These are phyloP conservation scores for Calidris pugnax DNA, from an alignment of 2,113 vertebrate genomes.

Conservation along the genomic window DNA sequence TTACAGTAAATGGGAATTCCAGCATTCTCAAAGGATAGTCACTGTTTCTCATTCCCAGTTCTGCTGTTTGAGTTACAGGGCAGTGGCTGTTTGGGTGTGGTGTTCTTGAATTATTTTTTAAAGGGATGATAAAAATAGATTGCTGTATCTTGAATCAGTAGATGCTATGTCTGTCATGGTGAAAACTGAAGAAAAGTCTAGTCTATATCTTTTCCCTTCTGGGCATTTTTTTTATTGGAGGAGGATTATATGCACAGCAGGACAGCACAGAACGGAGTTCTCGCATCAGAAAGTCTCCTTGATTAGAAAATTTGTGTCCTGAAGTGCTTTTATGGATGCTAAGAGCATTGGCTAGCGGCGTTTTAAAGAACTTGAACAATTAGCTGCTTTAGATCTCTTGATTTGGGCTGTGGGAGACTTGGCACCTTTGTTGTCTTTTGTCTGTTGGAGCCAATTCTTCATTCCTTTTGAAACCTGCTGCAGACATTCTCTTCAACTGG, in stretches of 20 bases:
- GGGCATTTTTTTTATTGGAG: not conserved
- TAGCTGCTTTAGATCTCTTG: not conserved
- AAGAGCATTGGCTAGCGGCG: not conserved
- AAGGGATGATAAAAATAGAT: not conserved
- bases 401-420: not conserved
- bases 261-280: not conserved
- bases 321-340: not conserved
- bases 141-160: not conserved
- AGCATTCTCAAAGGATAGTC: not conserved
- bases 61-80: not conserved
- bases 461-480: not conserved
- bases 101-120: not conserved
- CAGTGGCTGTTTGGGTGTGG: not conserved
- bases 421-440: not conserved
- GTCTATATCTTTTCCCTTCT: not conserved
- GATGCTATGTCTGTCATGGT: not conserved
- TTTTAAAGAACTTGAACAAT: not conserved
- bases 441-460: not conserved
- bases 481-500: not conserved
- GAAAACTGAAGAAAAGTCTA: not conserved
- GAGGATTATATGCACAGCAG: not conserved
- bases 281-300: not conserved
- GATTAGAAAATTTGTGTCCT: not conserved
- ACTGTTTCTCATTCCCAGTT: not conserved
- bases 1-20: not conserved